Conservation (phyloP, 1,140 invertebrate species). For the Scylla paramamosain region DNA sequence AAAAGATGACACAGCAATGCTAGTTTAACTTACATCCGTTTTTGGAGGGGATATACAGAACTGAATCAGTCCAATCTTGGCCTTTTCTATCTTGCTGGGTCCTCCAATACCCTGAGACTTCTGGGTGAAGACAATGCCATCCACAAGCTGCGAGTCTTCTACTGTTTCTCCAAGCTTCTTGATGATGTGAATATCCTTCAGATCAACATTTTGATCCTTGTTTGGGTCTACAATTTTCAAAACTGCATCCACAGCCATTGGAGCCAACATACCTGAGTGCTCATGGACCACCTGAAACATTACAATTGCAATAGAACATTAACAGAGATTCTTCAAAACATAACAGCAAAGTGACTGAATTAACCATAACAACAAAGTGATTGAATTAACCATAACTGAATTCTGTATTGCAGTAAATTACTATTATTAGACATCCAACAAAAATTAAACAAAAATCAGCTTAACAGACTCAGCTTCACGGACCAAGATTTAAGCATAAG, state of each 20-base stretch:
- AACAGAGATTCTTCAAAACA: neutral
- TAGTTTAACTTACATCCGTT: constrained; percentile 90
- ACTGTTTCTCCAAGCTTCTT: constrained; percentile 98
- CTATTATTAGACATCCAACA: too few species aligned
- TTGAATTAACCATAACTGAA: neutral
- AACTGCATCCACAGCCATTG: constrained; percentile 98
- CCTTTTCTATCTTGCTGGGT: constrained; percentile 96
- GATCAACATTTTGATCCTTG: constrained; percentile 86
- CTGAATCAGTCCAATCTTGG: constrained; percentile 99
- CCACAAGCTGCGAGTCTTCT: constrained; percentile 97
- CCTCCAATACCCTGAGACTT: constrained; percentile 94
- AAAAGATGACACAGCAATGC: neutral
- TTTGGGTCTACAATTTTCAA: constrained; percentile 89
- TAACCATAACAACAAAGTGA: neutral
- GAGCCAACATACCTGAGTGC: constrained; percentile 95
- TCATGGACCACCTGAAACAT: constrained; percentile 92
- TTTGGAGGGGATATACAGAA: constrained; percentile 99
- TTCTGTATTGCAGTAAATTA: too few species aligned
- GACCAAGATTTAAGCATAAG: too few species aligned
- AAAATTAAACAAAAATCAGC: too few species aligned
- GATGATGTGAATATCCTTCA: constrained; percentile 96
- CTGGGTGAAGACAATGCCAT: constrained; percentile 96
- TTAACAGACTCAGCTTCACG: too few species aligned
- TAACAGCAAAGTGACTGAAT: neutral
- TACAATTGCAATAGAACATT: neutral